Evolutionary conservation across 2,888 invertebrate species (phyloP), one percentile per base, ranked within the genome.

Genomic region (Aspidiotus destructor): DNA sequence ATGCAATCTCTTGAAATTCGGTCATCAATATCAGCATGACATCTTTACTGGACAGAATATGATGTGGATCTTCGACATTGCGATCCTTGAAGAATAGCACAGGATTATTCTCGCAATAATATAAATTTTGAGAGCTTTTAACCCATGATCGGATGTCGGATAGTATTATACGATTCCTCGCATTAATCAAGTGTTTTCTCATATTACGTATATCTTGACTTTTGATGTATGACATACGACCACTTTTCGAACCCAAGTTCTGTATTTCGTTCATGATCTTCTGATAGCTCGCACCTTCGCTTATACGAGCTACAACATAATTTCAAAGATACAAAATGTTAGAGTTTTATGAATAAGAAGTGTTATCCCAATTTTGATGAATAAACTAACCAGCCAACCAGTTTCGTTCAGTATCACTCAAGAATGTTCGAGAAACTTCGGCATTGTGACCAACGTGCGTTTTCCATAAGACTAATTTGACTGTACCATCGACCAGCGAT

Each of bases 151-250:
- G 42, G 42, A 67, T 11, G 40, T 67, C 67, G 3, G 67, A 60
- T 17, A 67, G 44, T 8, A 67, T 67, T 8, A 48, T 52, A 7
- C 67, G 28, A 13, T 67, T 67, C 28, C 67, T 58, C 1, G 67
- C 58, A 40, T 67, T 67, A 40, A 60, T 67, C 40, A 67, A 17
- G 52, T 67, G 58, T 60, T 67, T 67, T 7, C 67, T 57, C 67
- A 67, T 67, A 44, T 67, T 67, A 15, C 67, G 42, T n/a, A 67
- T 67, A 60, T 67, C 67, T 67, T 67, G 67, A n/a, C 67, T 67
- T 52, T 67, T 67, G 9, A 67, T 67, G 52, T 60, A 67, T 17
- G 58, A 42, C 67, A 67, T 67, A 28, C 67, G 67, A 2, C 67
- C 67, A 7, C 67, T 60, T 58, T 67, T 67, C 41, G 11, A 52